Base-by-base conservation (phyloP, 2,888 invertebrate genomes). In the Arctia plantaginis region DNA sequence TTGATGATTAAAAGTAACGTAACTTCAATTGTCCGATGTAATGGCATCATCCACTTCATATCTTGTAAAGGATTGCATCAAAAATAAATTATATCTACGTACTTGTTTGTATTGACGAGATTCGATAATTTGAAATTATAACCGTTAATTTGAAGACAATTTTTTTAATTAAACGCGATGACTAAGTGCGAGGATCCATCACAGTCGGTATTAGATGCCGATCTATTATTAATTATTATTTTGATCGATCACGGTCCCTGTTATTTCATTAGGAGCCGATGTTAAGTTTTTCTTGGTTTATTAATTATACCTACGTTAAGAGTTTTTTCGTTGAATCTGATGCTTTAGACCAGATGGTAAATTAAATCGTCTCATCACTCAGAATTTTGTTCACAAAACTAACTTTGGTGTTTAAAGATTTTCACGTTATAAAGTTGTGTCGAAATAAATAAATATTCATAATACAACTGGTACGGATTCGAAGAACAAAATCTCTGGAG, bases 111-210 rank as follows among this genome's bases (percentile, higher is more conserved):
- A 85, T 89, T 91, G 91, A 92, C 88, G 88, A 88, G 90, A 88
- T 87, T 84, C 83, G 80, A 87, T 88, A 90, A 90, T 92, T 91
- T 90, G 86, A 91, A 92, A 93, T 90, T 80, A 90, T 90, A 93
- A 91, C 93, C 93, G 93, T 94, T 94, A 93, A 94, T 94, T 94
- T 93, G 80, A 87, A 80, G 88, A 89, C 88, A 91, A 90, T 89
- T 91, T 93, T 95, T 94, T 95, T 95, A 95, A 95, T 95, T 95
- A 95, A 95, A 94, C 90, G 86, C 93, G 94, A 95, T 95, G 95
- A 95, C 95, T 94, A 93, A 94, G 95, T 93, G 91, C 88, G 87
- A 89, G 90, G 90, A 92, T 93, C 93, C 92, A 93, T 93, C 93
- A 93, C 93, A 88, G 91, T 90, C 90, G 91, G 89, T 89, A 88